Evolutionary conservation across 2,797 vertebrate species (phyloP).

Genomic region (Channallabes apus): DNA sequence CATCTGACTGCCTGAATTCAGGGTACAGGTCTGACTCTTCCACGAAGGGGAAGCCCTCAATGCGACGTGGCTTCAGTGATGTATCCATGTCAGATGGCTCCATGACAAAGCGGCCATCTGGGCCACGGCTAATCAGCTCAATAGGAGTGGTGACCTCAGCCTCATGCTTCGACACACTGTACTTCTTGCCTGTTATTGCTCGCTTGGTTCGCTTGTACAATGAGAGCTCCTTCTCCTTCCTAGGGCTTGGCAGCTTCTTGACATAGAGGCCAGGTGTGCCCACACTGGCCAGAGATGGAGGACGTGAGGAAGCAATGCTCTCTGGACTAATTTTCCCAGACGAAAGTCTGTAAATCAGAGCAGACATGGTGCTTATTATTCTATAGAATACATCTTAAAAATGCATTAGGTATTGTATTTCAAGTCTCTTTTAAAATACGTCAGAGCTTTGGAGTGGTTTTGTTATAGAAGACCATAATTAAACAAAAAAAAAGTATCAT

Average conservation of each 20-base stretch:
- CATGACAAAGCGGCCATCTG: constrained; percentile 95
- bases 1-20: constrained; percentile 97
- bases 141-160: constrained; percentile 96
- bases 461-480: neutral
- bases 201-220: constrained; percentile 98
- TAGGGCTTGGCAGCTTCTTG: constrained; percentile 91
- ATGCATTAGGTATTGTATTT: constrained; percentile 13
- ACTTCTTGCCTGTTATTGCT: constrained; percentile 97
- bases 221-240: constrained; percentile 89
- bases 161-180: constrained; percentile 96
- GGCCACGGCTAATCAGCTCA: constrained; percentile 95
- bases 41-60: constrained; percentile 97
- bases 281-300: constrained; percentile 77
- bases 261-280: constrained; percentile 87
- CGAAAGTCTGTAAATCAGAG: constrained; percentile 80
- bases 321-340: constrained; percentile 99
- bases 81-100: constrained; percentile 78
- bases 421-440: neutral
- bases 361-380: constrained; percentile 38
- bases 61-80: constrained; percentile 83
- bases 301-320: constrained; percentile 82
- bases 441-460: neutral
- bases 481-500: neutral
- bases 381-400: neutral
- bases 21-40: constrained; percentile 99